Evolutionary conservation across 1,140 invertebrate species (phyloP).

Genomic region (Zaprionus lachaisei): DNA sequence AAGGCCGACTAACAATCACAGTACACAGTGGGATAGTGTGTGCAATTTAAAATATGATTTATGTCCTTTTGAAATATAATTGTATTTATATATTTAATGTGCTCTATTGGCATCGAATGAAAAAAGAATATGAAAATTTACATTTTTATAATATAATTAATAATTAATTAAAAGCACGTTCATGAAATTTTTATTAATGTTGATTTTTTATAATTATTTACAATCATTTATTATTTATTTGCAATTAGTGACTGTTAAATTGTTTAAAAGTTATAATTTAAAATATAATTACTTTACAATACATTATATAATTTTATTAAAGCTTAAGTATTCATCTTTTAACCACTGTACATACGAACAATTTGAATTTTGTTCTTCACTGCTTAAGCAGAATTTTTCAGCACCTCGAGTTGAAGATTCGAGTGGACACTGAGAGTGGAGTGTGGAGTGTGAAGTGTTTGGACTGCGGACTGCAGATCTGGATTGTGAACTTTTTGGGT

Average conservation of each 20-base stretch:
- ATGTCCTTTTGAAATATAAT: neutral
- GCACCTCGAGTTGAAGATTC: slow-evolving; percentile 54
- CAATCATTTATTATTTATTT: too few species aligned
- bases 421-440: slow-evolving; percentile 24
- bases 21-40: slow-evolving; percentile 30
- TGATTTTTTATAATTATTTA: too few species aligned
- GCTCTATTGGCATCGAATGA: too few species aligned
- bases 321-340: too few species aligned
- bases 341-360: slow-evolving; percentile 40
- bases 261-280: too few species aligned
- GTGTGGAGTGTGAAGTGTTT: slow-evolving; percentile 26
- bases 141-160: neutral
- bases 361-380: slow-evolving; percentile 50
- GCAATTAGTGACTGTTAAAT: too few species aligned
- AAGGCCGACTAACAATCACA: slow-evolving; percentile 32
- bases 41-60: neutral
- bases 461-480: slow-evolving; percentile 1
- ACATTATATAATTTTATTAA: too few species aligned
- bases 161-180: too few species aligned
- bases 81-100: neutral
- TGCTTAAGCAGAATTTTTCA: slow-evolving; percentile 60
- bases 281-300: too few species aligned
- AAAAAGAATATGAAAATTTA: neutral
- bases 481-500: neutral
- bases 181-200: too few species aligned